Conservation (phyloP, 2,888 invertebrate genomes). For the Labia minor region DNA sequence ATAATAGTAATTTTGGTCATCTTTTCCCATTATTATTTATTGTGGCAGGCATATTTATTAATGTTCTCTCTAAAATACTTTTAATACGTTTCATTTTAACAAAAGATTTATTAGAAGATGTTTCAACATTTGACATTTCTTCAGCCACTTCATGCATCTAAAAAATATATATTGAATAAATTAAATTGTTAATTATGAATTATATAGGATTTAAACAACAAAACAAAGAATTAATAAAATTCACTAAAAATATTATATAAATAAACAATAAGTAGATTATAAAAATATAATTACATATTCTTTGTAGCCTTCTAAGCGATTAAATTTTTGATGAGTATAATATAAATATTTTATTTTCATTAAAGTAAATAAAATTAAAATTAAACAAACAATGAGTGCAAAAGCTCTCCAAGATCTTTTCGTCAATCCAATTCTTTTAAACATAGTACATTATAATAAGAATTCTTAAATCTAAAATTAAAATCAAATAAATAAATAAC, state of each 20-base stretch:
- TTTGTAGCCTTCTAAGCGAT: slow-evolving; percentile 38
- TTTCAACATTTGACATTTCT: slow-evolving; percentile 36
- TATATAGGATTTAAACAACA: no score
- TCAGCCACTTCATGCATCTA: slow-evolving; percentile 38
- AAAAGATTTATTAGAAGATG: slow-evolving; percentile 34
- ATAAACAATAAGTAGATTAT: no score
- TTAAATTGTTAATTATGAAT: no score
- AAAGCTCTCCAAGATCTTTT: background rate
- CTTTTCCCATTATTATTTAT: background rate
- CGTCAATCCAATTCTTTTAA: background rate
- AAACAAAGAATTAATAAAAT: no score
- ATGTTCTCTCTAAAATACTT: slow-evolving; percentile 31
- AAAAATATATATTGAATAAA: slow-evolving; percentile 24
- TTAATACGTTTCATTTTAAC: slow-evolving; percentile 34
- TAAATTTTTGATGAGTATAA: slow-evolving; percentile 39
- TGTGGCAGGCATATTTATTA: background rate
- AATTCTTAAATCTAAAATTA: background rate
- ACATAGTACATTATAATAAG: background rate
- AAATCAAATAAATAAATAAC: background rate
- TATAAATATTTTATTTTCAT: slow-evolving; percentile 40
- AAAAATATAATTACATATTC: slow-evolving; percentile 36
- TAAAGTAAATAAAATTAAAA: slow-evolving; percentile 36
- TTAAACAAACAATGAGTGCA: slow-evolving; percentile 31
- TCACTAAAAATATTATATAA: no score
- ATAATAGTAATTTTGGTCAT: background rate